These are phyloP conservation scores for Macropus fuliginosus DNA, from an alignment of 2,797 vertebrate species.

Conservation along the genomic window DNA sequence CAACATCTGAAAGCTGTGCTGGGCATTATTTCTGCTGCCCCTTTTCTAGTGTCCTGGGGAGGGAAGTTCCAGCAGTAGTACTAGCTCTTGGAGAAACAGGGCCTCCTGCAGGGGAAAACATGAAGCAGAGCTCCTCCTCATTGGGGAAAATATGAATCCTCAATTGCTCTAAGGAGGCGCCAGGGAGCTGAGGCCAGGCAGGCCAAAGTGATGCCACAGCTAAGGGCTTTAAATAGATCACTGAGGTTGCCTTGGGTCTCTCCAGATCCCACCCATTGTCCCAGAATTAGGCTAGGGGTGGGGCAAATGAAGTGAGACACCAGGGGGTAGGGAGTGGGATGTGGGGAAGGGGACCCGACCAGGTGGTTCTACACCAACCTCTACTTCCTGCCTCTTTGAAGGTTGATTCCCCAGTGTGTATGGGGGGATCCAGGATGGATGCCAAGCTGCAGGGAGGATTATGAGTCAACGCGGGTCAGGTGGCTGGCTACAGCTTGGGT, in stretches of 20 bases:
- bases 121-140: neutral
- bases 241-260: neutral
- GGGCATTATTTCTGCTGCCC: neutral
- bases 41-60: neutral
- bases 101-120: neutral
- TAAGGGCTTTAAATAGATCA: neutral
- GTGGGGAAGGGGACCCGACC: neutral
- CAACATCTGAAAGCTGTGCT: neutral
- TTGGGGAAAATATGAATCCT: neutral
- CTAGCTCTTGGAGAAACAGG: neutral
- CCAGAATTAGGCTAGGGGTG: neutral
- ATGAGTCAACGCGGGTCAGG: constrained; percentile 11
- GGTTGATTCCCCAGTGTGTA: neutral
- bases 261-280: neutral
- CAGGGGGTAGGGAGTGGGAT: neutral
- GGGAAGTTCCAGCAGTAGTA: neutral
- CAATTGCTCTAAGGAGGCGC: neutral
- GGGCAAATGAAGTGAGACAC: neutral
- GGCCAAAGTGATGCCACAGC: neutral
- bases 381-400: constrained; percentile 58
- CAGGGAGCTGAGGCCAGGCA: neutral
- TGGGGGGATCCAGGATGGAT: constrained; percentile 36
- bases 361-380: constrained; percentile 70
- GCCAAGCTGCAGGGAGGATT: constrained; percentile 18
- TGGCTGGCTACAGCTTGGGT: constrained; percentile 65